These are phyloP conservation scores for Diarsia rubi DNA, from an alignment of 2,888 invertebrate genomes.

Conservation along the genomic window DNA sequence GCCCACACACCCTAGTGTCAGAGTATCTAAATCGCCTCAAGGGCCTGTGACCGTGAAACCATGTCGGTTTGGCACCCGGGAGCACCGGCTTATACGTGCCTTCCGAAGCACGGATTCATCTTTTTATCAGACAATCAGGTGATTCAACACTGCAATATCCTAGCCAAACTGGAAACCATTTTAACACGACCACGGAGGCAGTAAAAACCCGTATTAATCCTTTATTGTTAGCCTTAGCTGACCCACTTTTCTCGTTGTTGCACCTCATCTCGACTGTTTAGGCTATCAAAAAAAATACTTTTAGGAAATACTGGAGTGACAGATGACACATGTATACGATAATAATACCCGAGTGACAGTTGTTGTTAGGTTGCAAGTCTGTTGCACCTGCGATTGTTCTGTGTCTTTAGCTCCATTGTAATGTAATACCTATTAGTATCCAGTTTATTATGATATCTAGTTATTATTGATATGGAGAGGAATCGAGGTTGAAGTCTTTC, in stretches of 20 bases:
- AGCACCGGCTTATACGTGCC: too few relatives aligned
- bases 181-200: too few relatives aligned
- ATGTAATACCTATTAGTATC: background rate
- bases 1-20: too few relatives aligned
- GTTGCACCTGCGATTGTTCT: conserved; percentile 8
- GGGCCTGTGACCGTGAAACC: too few relatives aligned
- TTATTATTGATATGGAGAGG: conserved; percentile 4
- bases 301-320: background rate
- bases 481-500: background rate
- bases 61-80: too few relatives aligned
- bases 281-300: background rate
- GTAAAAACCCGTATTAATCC: background rate
- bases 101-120: too few relatives aligned
- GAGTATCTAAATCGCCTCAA: too few relatives aligned
- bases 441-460: background rate
- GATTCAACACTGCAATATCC: too few relatives aligned
- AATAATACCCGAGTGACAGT: conserved; percentile 1
- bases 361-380: background rate
- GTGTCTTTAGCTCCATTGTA: conserved; percentile 23
- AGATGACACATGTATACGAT: background rate
- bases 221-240: background rate
- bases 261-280: background rate
- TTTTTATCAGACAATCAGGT: too few relatives aligned
- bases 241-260: background rate
- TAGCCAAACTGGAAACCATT: too few relatives aligned